phyloP scores from a whole-genome alignment of 2,113 vertebrate species.

The Poeciliopsis retropinna region DNA sequence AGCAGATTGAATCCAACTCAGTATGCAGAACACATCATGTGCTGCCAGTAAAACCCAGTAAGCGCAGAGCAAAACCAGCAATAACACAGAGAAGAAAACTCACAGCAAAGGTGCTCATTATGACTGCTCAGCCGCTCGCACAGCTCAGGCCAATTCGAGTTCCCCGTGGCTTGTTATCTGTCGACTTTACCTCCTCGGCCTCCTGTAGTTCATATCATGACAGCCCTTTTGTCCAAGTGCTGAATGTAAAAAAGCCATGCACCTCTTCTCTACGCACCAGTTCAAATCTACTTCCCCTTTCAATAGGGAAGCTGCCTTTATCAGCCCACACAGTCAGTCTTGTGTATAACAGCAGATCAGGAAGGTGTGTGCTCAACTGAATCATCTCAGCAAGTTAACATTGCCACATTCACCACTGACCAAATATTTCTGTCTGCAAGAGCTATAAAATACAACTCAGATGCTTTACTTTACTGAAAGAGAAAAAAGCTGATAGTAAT shows the following conservation, averaged over 20 bases:
- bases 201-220: conserved; percentile 19
- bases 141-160: neutral
- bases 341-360: conserved; percentile 41
- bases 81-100: conserved; percentile 25
- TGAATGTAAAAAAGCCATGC: conserved; percentile 24
- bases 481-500: neutral
- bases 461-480: neutral
- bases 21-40: neutral
- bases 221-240: conserved; percentile 12
- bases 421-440: neutral
- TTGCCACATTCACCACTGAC: neutral
- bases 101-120: conserved; percentile 63
- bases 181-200: conserved; percentile 5
- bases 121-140: conserved; percentile 14
- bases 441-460: neutral
- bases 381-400: conserved; percentile 1
- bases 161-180: neutral
- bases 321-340: conserved; percentile 27
- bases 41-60: neutral
- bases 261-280: conserved; percentile 31
- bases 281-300: conserved; percentile 73
- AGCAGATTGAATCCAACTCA: neutral
- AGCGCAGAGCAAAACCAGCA: neutral
- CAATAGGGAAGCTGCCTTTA: conserved; percentile 72
- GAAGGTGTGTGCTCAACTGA: conserved; percentile 44